Conservation (phyloP, 2,888 invertebrate species). For the Caenorhabditis sp. region DNA sequence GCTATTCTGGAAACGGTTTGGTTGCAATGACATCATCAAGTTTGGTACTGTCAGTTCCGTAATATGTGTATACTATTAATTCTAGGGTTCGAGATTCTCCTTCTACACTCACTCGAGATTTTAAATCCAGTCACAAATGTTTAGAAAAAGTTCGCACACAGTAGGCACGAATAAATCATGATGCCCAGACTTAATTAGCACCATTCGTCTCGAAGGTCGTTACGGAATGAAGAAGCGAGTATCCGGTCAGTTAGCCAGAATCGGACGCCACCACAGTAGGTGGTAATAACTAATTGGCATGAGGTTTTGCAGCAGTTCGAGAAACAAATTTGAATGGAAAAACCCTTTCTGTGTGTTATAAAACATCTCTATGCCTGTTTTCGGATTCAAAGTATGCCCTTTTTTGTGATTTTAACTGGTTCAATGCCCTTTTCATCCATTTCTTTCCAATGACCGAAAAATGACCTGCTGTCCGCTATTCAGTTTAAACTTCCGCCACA, state of each 20-base stretch:
- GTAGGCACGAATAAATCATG: background rate
- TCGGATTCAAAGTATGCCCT: no score
- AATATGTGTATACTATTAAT: no score
- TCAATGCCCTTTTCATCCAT: background rate
- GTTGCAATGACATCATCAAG: background rate
- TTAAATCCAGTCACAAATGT: background rate
- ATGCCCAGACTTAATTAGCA: slow-evolving; percentile 14
- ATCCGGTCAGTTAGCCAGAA: slow-evolving; percentile 36
- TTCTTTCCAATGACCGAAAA: slow-evolving; percentile 35
- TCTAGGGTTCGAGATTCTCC: background rate
- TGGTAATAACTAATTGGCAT: slow-evolving; percentile 29
- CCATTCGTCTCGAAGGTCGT: slow-evolving; percentile 44
- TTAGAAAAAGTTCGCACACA: slow-evolving; percentile 1
- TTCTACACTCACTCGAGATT: background rate
- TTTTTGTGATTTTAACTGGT: background rate
- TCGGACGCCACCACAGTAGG: background rate
- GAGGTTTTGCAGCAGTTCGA: background rate
- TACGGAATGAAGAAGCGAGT: slow-evolving; percentile 13
- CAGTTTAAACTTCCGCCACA: background rate
- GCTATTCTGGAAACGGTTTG: background rate
- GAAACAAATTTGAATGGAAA: no score
- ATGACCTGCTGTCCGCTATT: slow-evolving; percentile 2
- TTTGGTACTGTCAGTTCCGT: background rate
- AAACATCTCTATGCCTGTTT: no score
- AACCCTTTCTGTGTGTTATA: no score